These are phyloP conservation scores for Psittacula cyanocephala DNA, from an alignment of 2,113 vertebrate genomes.

Conservation along the genomic window DNA sequence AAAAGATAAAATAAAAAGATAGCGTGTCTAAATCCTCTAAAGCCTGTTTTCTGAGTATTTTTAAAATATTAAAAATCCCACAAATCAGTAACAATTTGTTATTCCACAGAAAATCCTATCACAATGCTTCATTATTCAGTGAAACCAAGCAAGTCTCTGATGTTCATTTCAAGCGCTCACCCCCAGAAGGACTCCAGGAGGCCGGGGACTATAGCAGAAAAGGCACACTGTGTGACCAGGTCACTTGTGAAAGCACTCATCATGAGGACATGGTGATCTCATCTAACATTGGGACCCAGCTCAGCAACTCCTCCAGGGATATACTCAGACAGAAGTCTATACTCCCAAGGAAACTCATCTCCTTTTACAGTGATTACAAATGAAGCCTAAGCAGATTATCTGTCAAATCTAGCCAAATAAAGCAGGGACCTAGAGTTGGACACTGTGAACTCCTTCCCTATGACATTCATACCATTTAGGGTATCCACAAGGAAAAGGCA, in stretches of 20 bases:
- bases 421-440: neutral
- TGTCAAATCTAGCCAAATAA: neutral
- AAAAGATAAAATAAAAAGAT: neutral
- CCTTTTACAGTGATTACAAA: neutral
- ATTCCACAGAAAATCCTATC: conserved; percentile 16
- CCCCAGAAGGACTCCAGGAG: neutral
- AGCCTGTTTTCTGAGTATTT: neutral
- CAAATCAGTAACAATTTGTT: neutral
- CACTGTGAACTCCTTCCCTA: neutral
- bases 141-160: neutral
- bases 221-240: conserved; percentile 46
- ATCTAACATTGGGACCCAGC: neutral
- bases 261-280: neutral
- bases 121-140: neutral
- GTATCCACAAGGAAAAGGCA: neutral
- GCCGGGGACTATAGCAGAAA: neutral
- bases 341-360: neutral
- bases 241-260: conserved; percentile 34
- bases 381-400: neutral
- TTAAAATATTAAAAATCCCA: conserved; percentile 7
- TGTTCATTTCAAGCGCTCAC: neutral
- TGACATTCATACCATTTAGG: neutral
- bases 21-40: conserved; percentile 29
- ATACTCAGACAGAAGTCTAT: neutral
- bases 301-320: neutral